Conservation (phyloP, 2,888 invertebrate genomes). For the Furcula furcula region DNA sequence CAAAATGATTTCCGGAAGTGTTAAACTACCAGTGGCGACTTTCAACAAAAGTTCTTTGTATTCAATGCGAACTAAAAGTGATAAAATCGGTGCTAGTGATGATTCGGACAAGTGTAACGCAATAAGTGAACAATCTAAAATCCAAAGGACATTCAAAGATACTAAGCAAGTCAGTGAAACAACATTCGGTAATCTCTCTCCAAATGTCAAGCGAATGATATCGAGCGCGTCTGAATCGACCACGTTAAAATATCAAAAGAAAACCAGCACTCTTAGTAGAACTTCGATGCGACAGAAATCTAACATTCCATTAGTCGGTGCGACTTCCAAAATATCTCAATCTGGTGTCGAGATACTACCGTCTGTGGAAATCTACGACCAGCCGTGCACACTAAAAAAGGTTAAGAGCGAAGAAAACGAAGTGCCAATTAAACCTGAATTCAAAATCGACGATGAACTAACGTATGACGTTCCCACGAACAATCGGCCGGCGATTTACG, state of each 20-base stretch:
- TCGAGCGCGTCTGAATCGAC: conserved; percentile 76
- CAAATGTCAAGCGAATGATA: conserved; percentile 83
- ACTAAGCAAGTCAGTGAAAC: conserved; percentile 45
- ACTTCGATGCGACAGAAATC: conserved; percentile 63
- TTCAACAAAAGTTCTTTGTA: conserved; percentile 71
- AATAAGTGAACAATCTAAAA: conserved; percentile 55
- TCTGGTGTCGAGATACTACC: conserved; percentile 71
- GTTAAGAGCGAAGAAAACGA: conserved; percentile 43
- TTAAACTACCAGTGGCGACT: conserved; percentile 66
- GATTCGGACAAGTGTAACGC: conserved; percentile 48
- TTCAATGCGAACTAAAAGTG: conserved; percentile 68
- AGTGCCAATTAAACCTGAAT: conserved; percentile 51
- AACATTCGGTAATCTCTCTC: conserved; percentile 80
- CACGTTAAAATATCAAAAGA: conserved; percentile 69
- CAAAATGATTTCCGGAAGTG: conserved; percentile 60
- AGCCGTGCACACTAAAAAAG: conserved; percentile 51
- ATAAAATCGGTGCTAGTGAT: conserved; percentile 59
- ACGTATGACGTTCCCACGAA: conserved; percentile 75
- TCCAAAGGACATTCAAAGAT: conserved; percentile 64
- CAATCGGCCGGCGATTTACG: conserved; percentile 71
- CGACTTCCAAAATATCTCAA: conserved; percentile 77
- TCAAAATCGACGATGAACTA: conserved; percentile 57
- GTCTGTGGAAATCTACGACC: conserved; percentile 74
- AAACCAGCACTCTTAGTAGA: conserved; percentile 50
- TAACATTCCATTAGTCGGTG: conserved; percentile 75